Conservation (phyloP, 2,888 invertebrate genomes). For the Pelosia muscerda region DNA sequence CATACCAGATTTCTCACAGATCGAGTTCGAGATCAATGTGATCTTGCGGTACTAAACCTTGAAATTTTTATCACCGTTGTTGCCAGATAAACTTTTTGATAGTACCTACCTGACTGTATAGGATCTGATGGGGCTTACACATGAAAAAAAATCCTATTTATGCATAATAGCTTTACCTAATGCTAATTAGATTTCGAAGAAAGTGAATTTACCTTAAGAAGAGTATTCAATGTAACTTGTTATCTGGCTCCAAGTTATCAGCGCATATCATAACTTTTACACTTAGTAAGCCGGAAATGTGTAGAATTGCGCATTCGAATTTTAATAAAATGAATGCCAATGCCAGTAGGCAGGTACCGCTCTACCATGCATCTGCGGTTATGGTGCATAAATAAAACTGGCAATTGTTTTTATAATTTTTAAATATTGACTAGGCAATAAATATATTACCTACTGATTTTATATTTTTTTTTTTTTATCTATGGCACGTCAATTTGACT, state of each 20-base stretch:
- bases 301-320: constrained; percentile 1
- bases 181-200: constrained; percentile 2
- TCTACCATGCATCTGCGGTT: neutral
- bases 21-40: too few relatives aligned
- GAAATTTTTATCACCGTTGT: neutral
- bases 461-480: too few relatives aligned
- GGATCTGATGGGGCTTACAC: neutral
- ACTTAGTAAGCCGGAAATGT: constrained; percentile 1
- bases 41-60: neutral
- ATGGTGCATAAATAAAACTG: neutral
- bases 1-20: too few relatives aligned
- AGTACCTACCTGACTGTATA: neutral
- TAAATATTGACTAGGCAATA: too few relatives aligned
- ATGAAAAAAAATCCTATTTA: neutral
- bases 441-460: too few relatives aligned
- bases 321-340: constrained; percentile 3
- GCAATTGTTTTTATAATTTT: too few relatives aligned
- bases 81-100: neutral
- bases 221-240: constrained; percentile 1
- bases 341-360: neutral
- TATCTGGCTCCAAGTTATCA: constrained; percentile 2
- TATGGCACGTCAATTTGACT: too few relatives aligned
- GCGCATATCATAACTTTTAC: constrained; percentile 9
- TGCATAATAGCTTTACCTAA: neutral
- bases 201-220: neutral